These are phyloP conservation scores for Stichodactyla mertensii DNA, from an alignment of 64 coral and sea anemone species.

Conservation along the genomic window DNA sequence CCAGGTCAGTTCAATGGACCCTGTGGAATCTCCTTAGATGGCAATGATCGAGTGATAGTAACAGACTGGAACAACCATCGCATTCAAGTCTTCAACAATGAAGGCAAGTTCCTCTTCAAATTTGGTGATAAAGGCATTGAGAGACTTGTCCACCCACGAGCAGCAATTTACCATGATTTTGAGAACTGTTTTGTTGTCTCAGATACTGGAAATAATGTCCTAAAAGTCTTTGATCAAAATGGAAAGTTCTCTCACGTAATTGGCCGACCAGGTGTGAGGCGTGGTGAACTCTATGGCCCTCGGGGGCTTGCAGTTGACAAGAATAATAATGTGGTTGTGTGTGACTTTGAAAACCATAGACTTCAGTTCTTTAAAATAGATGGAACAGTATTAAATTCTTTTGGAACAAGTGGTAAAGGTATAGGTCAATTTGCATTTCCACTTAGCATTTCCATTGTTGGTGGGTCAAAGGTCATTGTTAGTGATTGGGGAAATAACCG, in stretches of 20 bases:
- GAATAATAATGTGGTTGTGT: conserved; percentile 69
- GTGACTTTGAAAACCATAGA: conserved; percentile 92
- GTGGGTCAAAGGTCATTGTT: conserved; percentile 53
- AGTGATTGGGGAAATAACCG: conserved; percentile 92
- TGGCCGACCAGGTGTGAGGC: conserved; percentile 54
- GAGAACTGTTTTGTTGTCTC: conserved; percentile 72
- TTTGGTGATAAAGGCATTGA: conserved; percentile 68
- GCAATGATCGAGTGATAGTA: conserved; percentile 57
- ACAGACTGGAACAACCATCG: conserved; percentile 90
- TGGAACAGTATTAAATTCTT: conserved; percentile 69
- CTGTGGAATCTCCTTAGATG: conserved; percentile 71
- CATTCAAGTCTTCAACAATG: conserved; percentile 70
- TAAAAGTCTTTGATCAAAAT: conserved; percentile 72
- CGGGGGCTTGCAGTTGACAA: conserved; percentile 70
- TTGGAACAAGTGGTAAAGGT: conserved; percentile 72
- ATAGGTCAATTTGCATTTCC: conserved; percentile 86
- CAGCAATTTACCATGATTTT: conserved; percentile 55
- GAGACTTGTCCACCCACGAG: conserved; percentile 64
- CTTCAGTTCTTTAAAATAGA: conserved; percentile 84
- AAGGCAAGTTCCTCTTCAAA: conserved; percentile 72
- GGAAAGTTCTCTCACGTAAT: conserved; percentile 58
- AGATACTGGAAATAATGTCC: conserved; percentile 89
- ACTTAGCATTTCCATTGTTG: conserved; percentile 62
- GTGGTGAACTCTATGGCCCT: conserved; percentile 67
- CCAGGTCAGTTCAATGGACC: conserved; percentile 85